Evolutionary conservation across 2,888 invertebrate genomes (phyloP), one percentile per base, ranked within the genome.

Genomic region (Coenonympha glycerion): DNA sequence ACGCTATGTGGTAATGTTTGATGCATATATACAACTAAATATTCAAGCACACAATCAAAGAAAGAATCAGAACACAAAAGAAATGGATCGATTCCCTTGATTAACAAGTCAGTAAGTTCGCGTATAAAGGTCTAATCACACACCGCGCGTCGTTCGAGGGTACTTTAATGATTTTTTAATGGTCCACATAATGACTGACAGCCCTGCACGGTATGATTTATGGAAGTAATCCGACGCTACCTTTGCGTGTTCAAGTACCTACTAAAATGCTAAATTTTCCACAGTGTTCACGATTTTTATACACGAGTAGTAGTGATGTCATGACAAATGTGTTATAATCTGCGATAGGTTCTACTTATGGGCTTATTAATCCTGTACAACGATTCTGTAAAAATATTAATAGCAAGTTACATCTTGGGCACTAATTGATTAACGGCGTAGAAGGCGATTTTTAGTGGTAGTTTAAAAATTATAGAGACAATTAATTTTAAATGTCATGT

Each of bases 111-210:
- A 39, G 21, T 21, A 30, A 37, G 30, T 21, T 47, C 19, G 30
- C 30, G 28, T 44, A 44, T 33, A 33, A 44, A 39, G 44, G 44
- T 21, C 31, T 22, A 36, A 28, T 45, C 40, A 45, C 21, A 47
- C 19, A 31, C 22, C 15, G 9, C 31, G 19, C 33, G 39, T 44
- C 44, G 37, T 39, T 5, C 42, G 30, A 33, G 30, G 47, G 18
- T 31, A 26, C 52, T 52, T 63, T 85, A 85, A 86, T 84, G 84
- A 78, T 82, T 84, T 78, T 84, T 80, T 85, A 86, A 86, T 85
- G 85, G 79, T 73, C 66, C 66, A 57, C 68, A 37, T 83, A 83
- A 83, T 79, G 78, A 83, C 76, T 74, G 82, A 78, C 80, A 75
- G 70, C 68, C 70, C 65, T 61, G 61, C 53, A 46, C 70, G 66